phyloP scores from a whole-genome alignment of 2,113 vertebrate species.

The Crocuta crocuta region DNA sequence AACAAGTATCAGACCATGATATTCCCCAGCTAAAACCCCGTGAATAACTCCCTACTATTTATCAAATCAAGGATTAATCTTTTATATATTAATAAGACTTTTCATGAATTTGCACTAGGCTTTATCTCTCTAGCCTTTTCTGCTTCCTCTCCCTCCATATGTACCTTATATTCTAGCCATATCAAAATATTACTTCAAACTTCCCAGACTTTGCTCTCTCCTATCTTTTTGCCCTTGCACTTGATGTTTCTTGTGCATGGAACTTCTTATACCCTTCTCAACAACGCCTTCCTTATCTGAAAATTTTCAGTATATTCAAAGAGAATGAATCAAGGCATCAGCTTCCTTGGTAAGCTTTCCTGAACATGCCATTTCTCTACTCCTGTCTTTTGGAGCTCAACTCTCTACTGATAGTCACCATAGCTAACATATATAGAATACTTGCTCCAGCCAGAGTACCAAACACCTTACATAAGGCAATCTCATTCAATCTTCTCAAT shows the following conservation, averaged over 20 bases:
- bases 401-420: background rate
- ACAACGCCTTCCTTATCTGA: background rate
- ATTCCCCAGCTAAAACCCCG: background rate
- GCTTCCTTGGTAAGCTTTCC: background rate
- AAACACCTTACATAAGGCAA: background rate
- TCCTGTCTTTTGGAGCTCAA: background rate
- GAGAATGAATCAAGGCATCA: background rate
- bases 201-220: background rate
- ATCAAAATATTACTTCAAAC: background rate
- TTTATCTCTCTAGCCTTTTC: background rate
- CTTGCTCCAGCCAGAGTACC: background rate
- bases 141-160: background rate
- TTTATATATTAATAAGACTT: background rate
- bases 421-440: background rate
- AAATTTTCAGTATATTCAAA: background rate
- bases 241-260: background rate
- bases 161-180: background rate
- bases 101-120: background rate
- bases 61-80: background rate
- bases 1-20: background rate
- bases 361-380: background rate
- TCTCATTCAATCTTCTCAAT: slow-evolving; percentile 20
- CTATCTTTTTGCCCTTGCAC: background rate
- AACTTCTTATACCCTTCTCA: background rate
- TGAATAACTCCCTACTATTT: background rate